Evolutionary conservation across 2,888 invertebrate genomes (phyloP), one percentile per base, ranked within the genome.

Genomic region (Amiota minor): DNA sequence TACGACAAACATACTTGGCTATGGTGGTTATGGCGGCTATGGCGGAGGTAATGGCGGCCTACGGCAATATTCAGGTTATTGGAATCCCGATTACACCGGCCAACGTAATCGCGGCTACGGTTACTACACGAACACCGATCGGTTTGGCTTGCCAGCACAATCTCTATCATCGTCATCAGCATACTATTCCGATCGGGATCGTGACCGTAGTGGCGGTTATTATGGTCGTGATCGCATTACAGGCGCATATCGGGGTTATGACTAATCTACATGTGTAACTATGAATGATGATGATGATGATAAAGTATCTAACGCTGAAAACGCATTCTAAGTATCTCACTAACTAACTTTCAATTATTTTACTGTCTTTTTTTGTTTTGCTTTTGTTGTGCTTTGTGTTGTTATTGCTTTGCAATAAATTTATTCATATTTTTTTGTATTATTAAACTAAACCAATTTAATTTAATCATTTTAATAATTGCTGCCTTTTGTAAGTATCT

Each of bases 41-140:
- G 92, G 92, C 1, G 92, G 92, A 72, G 93, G 93, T 80, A 92
- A 92, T 86, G 92, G 92, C 50, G 92, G 92, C 23, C 85, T 92
- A 0, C 89, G 86, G 69, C 92, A 92, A 49, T 93, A 93, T 82
- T 91, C 90, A 64, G 93, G 93, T 9, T 92, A 93, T 85, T 91
- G 91, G 85, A 91, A 90, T 83, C 91, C 92, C 0, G 87, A 87
- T 76, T 92, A 92, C 80, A 89, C 89, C 84, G 92, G 92, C 9
- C 90, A 89, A 47, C 90, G 92, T 70, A 92, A 93, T 87, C 89
- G 92, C 46, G 93, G 93, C n/a, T 92, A 91, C 79, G 92, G 92
- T 61, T 93, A 93, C 81, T 91, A 92, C 72, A 75, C 82, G 11
- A 83, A 83, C 59, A 88, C 89, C 61, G 87, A 90, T 80, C 84